Base-by-base conservation (phyloP, 2,113 vertebrate genomes). In the Gobio gobio region DNA sequence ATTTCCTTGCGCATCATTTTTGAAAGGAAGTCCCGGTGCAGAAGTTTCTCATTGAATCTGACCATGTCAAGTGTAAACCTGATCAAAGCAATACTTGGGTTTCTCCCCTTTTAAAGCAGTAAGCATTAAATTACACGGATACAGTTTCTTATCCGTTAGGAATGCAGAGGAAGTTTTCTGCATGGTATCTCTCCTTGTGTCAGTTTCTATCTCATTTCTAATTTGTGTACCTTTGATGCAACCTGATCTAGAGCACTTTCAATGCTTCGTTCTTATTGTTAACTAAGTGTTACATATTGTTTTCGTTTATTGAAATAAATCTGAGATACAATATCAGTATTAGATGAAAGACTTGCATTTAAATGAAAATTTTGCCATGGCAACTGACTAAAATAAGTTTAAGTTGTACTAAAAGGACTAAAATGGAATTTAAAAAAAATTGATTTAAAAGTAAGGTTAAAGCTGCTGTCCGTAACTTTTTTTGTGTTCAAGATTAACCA, bases 11-110 rank as follows among this genome's bases (percentile, higher is more conserved):
- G 4, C 49, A 73, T 72, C 64, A 18, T 54, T 66, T 68, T 68
- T 66, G 10, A 68, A 64, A 22, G 79, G 10, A 73, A 86, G 70
- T 63, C 78, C 6, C 22, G 16, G 77, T 47, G 51, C 36, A 26
- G 49, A 5, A 22, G 10, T 86, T 82, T 82, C 47, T 78, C 14
- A 78, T 75, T 20, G 6, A 75, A 83, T 77, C 63, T 68, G 75
- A 24, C 20, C 74, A 54, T 51, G 47, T 76, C 73, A 33, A 26
- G 7, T 76, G 24, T 20, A 33, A 54, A 10, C 56, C 36, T 58
- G 64, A 76, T 81, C 78, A 78, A 78, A 82, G 78, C 63, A 72
- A 85, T 24, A 47, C 13, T 29, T 74, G 33, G 2, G 29, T 49
- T 47, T n/a, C 47, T 3, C 70, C 18, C 70, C 5, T 18, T 5